Percentiles rank a stretch among this genome's conserved stretches.
phyloP scores from a whole-genome alignment of 1,140 invertebrate species.

The Mactra quadrangularis region DNA sequence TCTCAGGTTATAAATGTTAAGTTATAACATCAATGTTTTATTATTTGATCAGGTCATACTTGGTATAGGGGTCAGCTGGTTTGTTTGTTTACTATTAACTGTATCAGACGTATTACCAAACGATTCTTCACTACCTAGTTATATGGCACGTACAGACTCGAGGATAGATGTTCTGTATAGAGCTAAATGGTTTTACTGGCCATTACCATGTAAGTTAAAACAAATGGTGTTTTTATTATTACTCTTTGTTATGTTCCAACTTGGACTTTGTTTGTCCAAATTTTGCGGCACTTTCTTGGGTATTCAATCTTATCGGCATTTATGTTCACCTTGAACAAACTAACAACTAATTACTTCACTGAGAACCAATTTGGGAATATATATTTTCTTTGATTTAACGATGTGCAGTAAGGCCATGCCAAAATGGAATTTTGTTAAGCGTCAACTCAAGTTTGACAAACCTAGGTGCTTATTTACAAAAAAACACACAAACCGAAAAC shows the following conservation, averaged over 20 bases:
- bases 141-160: conserved; percentile 91
- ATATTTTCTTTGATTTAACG: neutral
- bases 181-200: conserved; percentile 92
- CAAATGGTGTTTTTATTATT: neutral
- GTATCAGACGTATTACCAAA: conserved; percentile 87
- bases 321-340: neutral
- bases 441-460: too few species aligned
- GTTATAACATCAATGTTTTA: too few species aligned
- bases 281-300: neutral
- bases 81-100: conserved; percentile 90
- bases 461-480: too few species aligned
- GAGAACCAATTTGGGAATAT: neutral
- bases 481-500: too few species aligned
- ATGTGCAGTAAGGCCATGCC: too few species aligned
- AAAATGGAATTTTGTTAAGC: too few species aligned
- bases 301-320: neutral
- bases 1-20: too few species aligned
- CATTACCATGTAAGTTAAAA: conserved; percentile 89
- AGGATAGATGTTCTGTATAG: conserved; percentile 90
- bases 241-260: neutral
- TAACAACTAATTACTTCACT: neutral
- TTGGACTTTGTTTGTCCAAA: neutral
- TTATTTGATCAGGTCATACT: conserved; percentile 91
- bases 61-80: conserved; percentile 92
- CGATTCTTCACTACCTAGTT: conserved; percentile 82